Conservation (phyloP, 2,113 vertebrate genomes). For the Phalacrocorax carbo region DNA sequence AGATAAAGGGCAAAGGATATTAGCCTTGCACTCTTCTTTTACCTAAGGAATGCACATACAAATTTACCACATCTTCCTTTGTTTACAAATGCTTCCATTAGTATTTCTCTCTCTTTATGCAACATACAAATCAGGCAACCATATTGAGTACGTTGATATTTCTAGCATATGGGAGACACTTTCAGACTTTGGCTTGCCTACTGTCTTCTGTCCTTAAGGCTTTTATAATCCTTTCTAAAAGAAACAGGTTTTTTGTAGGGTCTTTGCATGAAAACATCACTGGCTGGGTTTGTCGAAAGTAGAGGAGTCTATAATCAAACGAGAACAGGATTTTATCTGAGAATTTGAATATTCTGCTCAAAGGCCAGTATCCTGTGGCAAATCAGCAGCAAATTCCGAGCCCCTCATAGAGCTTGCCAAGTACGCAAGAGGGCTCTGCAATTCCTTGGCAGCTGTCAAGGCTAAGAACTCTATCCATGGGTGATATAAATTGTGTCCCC, state of each 20-base stretch:
- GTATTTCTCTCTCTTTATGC: not conserved
- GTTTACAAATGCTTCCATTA: not conserved
- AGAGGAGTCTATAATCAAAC: not conserved
- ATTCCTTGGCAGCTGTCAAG: not conserved
- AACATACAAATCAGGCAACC: not conserved
- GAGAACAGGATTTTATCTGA: not conserved
- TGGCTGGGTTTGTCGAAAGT: not conserved
- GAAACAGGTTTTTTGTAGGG: not conserved
- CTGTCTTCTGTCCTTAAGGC: not conserved
- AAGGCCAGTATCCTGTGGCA: not conserved
- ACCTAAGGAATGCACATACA: conserved; percentile 26
- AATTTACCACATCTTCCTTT: not conserved
- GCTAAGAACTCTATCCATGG: not conserved
- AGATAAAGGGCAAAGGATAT: conserved; percentile 77
- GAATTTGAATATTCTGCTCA: not conserved
- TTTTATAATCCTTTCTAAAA: not conserved
- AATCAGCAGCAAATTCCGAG: not conserved
- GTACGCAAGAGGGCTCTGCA: not conserved
- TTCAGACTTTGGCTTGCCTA: not conserved
- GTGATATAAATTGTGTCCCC: not conserved
- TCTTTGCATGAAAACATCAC: not conserved
- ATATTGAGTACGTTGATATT: not conserved
- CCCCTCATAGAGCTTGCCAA: not conserved
- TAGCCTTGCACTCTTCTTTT: conserved; percentile 75
- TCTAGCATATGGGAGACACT: not conserved